Percentiles rank a stretch among this genome's conserved stretches.
Conservation (phyloP, 2,797 vertebrate genomes). For the Margarornis squamiger region DNA sequence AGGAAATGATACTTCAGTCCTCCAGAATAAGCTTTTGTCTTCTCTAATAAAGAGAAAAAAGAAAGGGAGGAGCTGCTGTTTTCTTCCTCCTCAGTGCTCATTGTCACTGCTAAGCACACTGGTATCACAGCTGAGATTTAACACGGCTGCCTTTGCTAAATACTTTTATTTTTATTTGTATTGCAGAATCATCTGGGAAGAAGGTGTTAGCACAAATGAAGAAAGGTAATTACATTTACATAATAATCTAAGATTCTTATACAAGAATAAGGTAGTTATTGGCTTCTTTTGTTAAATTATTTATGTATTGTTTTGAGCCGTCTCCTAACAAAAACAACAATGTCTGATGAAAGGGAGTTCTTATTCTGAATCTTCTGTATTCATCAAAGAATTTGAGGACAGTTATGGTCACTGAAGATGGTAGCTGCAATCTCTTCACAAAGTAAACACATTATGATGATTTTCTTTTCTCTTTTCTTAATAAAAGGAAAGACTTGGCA, state of each 20-base stretch:
- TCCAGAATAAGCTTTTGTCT: neutral
- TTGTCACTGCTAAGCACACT: neutral
- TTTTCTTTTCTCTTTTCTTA: neutral
- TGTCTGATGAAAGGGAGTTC: neutral
- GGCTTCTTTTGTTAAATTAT: neutral
- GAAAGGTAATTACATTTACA: conserved; percentile 53
- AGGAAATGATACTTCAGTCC: neutral
- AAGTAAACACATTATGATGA: neutral
- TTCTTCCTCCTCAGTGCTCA: neutral
- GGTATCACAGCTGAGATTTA: neutral
- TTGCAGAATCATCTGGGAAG: conserved; percentile 53
- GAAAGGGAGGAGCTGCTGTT: neutral
- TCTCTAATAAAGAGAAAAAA: neutral
- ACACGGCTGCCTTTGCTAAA: neutral
- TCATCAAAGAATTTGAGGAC: neutral
- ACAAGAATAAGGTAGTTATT: neutral
- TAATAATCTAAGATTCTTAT: neutral
- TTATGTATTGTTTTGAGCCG: neutral
- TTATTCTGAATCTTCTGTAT: neutral
- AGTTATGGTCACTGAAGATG: neutral
- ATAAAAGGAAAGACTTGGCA: neutral
- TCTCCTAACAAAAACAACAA: neutral
- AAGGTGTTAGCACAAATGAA: neutral
- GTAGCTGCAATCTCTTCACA: neutral
- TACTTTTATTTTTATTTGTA: neutral